Evolutionary conservation across 2,888 invertebrate species (phyloP), one percentile per base, ranked within the genome.

Genomic region (Nymphalis polychloros): DNA sequence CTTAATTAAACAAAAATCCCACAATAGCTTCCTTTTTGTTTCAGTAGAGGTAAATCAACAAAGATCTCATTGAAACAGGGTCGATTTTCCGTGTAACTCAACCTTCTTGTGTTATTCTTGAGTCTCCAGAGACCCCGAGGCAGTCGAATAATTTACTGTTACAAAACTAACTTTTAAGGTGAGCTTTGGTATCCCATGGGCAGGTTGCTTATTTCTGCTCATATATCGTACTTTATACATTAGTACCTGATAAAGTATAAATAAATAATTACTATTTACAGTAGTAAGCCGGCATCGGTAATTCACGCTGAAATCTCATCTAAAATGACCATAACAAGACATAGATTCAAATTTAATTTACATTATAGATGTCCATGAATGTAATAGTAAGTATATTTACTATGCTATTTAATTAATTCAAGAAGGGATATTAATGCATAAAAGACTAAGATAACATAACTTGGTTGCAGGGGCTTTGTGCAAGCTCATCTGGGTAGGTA

Each of bases 81-180:
- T 86, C 82, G 83, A 84, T 85, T 83, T 84, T 80, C 74, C 69
- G 72, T 77, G 75, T 80, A 77, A 73, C 70, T 76, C 70, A 72
- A 78, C 76, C 75, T 82, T 85, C 86, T 85, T 85, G 81, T 83
- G 84, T 85, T 88, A 85, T 88, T 87, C 85, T 86, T 86, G 68
- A 52, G 53, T 75, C 89, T 81, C 84, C 7, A 47, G 81, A 76
- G 87, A 68, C 55, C 72, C 59, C 63, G 64, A 75, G 80, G 78
- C 78, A 78, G 77, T 72, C 75, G 87, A 86, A 89, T 89, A 89
- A 89, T 89, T 89, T 89, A 89, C 86, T 84, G 85, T 83, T 85
- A 76, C 76, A 81, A 78, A 83, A 85, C 84, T 84, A 84, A 86
- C 84, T 88, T 87, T 85, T 84, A 85, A 86, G 84, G 85, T 84